A percentile compares a stretch with the other conserved stretches of the same genome.
Conservation (phyloP, 2,888 invertebrate species). For the Diadegma fenestrale region DNA sequence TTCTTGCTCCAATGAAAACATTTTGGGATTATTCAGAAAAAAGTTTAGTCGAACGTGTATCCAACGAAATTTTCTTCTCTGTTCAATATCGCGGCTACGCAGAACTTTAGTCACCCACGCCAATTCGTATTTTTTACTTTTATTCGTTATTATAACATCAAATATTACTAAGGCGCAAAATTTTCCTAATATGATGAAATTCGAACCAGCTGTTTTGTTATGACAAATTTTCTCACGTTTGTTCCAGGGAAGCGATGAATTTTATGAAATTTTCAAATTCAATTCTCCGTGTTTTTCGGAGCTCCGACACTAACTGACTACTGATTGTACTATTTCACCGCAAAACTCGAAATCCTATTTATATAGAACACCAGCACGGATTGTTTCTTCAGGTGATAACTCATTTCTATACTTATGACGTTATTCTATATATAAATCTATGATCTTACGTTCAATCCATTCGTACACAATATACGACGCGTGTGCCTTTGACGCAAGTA, state of each 20-base stretch:
- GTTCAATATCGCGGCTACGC: too few species aligned
- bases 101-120: too few species aligned
- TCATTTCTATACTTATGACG: conserved; percentile 15
- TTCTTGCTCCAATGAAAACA: too few species aligned
- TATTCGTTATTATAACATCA: neutral
- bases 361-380: conserved; percentile 31
- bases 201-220: neutral
- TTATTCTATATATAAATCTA: conserved; percentile 42
- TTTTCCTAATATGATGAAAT: neutral
- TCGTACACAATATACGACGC: conserved; percentile 43
- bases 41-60: too few species aligned
- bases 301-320: neutral
- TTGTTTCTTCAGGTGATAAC: conserved; percentile 19
- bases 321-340: conserved; percentile 23
- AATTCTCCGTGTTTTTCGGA: conserved; percentile 10
- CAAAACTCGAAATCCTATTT: conserved; percentile 1
- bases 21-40: too few species aligned
- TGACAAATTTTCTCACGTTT: conserved; percentile 18
- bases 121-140: too few species aligned
- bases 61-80: too few species aligned
- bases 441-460: neutral
- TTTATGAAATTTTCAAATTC: neutral
- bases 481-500: conserved; percentile 49
- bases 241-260: neutral
- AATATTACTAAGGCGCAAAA: neutral